Evolutionary conservation across 2,797 vertebrate genomes (phyloP).

Genomic region (Dryobates pubescens): DNA sequence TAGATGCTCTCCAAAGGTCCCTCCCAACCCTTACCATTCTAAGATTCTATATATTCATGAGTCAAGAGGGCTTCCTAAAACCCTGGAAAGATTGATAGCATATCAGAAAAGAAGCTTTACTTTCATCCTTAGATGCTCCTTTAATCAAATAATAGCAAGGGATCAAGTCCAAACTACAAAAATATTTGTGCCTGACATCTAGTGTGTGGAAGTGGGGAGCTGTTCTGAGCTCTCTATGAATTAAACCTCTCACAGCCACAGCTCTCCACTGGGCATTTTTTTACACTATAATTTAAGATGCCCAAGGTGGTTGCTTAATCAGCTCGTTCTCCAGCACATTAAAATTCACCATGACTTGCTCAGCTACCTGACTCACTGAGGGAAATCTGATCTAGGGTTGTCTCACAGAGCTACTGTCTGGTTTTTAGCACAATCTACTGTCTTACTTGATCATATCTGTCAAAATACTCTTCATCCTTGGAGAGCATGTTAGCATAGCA

Average conservation of each 20-base stretch:
- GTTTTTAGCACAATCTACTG: not conserved
- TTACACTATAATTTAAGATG: slow-evolving; percentile 5
- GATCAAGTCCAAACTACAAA: not conserved
- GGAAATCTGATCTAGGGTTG: not conserved
- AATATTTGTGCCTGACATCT: not conserved
- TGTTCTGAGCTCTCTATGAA: not conserved
- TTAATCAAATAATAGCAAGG: not conserved
- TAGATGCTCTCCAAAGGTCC: too few relatives aligned
- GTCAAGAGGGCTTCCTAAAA: not conserved
- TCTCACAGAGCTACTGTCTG: not conserved
- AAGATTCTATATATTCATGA: not conserved
- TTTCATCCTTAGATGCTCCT: not conserved
- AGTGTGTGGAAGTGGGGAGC: not conserved
- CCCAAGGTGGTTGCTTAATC: slow-evolving; percentile 19
- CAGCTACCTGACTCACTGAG: not conserved
- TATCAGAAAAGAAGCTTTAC: not conserved
- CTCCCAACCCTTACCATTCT: too few relatives aligned
- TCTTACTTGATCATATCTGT: not conserved
- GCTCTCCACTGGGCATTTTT: not conserved
- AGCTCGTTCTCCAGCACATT: not conserved
- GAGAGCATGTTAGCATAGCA: not conserved
- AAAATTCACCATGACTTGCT: not conserved
- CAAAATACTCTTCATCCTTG: slow-evolving; percentile 14
- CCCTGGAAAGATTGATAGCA: not conserved
- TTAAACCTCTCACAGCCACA: not conserved